Evolutionary conservation across 2,113 vertebrate species (phyloP).

Genomic region (Misgurnus anguillicaudatus): DNA sequence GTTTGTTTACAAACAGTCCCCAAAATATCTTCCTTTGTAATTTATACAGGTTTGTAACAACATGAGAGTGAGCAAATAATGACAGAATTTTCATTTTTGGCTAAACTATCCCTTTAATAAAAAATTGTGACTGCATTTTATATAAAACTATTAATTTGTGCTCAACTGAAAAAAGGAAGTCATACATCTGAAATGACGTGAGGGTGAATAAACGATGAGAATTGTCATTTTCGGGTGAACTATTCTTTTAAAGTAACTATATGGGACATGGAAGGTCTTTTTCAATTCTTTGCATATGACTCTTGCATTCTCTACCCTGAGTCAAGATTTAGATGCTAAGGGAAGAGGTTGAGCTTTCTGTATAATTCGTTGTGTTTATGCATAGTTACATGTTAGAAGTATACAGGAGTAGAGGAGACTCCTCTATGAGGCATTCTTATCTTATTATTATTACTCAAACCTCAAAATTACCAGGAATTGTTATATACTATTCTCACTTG

Average conservation of each 20-base stretch:
- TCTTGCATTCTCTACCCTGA: conserved; percentile 91
- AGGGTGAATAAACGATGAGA: no score
- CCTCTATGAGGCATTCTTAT: background rate
- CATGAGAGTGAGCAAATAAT: no score
- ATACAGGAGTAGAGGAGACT: conserved; percentile 57
- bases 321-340: conserved; percentile 81
- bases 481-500: background rate
- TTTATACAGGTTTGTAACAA: no score
- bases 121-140: no score
- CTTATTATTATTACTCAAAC: background rate
- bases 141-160: no score
- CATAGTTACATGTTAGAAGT: conserved; percentile 33
- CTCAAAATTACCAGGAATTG: background rate
- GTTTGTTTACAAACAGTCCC: no score
- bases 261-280: conserved; percentile 86
- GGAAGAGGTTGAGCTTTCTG: conserved; percentile 4
- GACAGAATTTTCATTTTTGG: no score
- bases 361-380: conserved; percentile 36
- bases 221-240: no score
- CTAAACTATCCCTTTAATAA: no score
- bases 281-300: conserved; percentile 90
- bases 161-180: no score
- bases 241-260: conserved; percentile 54
- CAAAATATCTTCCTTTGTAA: no score
- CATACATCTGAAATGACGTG: no score